These are phyloP conservation scores for Lepus oiostolus DNA, from an alignment of 2,797 vertebrate genomes.

Conservation along the genomic window DNA sequence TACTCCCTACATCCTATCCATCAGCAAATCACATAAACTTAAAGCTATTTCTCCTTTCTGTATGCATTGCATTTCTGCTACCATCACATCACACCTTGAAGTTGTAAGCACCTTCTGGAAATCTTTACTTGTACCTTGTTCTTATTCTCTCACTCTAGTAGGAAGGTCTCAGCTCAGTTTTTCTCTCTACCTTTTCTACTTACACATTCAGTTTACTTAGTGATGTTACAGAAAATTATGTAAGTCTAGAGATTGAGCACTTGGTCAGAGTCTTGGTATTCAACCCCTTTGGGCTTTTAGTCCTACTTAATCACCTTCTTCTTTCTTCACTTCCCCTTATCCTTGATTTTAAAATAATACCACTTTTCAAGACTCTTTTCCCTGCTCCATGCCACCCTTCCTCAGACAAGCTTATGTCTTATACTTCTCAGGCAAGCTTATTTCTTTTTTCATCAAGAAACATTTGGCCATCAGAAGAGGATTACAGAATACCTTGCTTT, in stretches of 20 bases:
- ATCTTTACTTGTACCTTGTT: conserved; percentile 16
- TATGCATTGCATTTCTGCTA: conserved; percentile 51
- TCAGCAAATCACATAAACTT: conserved; percentile 42
- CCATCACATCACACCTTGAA: neutral
- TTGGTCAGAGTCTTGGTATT: conserved; percentile 23
- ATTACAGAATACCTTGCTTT: conserved; percentile 31
- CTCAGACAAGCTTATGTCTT: conserved; percentile 44
- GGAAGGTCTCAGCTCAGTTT: conserved; percentile 42
- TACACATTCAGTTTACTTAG: conserved; percentile 26
- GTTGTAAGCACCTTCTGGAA: conserved; percentile 28
- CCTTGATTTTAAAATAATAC: conserved; percentile 9
- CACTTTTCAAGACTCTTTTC: conserved; percentile 27
- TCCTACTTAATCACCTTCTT: conserved; percentile 39
- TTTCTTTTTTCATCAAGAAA: conserved; percentile 63
- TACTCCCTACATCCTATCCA: conserved; percentile 10
- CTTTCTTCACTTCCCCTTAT: conserved; percentile 44
- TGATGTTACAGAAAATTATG: conserved; percentile 29
- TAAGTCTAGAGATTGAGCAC: conserved; percentile 5
- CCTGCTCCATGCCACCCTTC: neutral
- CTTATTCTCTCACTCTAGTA: conserved; percentile 50
- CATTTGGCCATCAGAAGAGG: neutral
- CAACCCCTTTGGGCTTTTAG: neutral
- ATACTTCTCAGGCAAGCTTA: conserved; percentile 17
- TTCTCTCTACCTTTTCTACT: neutral
- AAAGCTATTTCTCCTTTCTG: conserved; percentile 29